A percentile compares a stretch with the other conserved stretches of the same genome.
Evolutionary conservation across 1,140 invertebrate species (phyloP).

Genomic region (Solenopsis invicta): DNA sequence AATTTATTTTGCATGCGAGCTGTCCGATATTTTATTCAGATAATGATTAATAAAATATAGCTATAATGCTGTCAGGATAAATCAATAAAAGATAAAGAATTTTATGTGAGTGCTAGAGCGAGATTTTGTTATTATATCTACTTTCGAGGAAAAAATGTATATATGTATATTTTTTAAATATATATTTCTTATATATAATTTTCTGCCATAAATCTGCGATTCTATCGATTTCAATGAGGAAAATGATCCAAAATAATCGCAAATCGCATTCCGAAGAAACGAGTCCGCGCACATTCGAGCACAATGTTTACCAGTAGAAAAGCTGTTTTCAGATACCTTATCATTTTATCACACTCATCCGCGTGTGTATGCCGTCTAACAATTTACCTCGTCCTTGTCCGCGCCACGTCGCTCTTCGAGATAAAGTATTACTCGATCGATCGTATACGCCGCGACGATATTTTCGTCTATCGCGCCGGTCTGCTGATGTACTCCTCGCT

Average conservation of each 20-base stretch:
- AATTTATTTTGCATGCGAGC: not conserved
- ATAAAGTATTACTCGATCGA: conserved; percentile 63
- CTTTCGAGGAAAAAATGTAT: not conserved
- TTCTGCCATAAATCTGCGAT: not conserved
- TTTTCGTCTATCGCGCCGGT: conserved; percentile 37
- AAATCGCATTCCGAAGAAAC: not conserved
- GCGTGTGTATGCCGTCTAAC: conserved; percentile 31
- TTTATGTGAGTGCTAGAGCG: not conserved
- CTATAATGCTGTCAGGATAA: not conserved
- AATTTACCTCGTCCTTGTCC: conserved; percentile 42
- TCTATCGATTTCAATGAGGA: not conserved
- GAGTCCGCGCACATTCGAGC: not conserved
- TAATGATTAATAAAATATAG: conserved; percentile 12
- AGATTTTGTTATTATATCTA: not conserved
- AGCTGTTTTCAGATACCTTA: conserved; percentile 84
- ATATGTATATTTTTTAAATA: not conserved
- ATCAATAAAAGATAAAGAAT: not conserved
- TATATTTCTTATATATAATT: not conserved
- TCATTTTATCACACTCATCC: conserved; percentile 76
- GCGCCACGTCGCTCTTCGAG: not conserved
- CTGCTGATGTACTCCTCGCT: too few relatives aligned
- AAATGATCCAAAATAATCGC: not conserved
- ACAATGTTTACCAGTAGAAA: conserved; percentile 71
- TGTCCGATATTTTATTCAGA: conserved; percentile 3
- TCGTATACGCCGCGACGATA: conserved; percentile 38